These are phyloP conservation scores for Lingula anatina DNA, from an alignment of 2,888 invertebrate genomes.

Conservation along the genomic window DNA sequence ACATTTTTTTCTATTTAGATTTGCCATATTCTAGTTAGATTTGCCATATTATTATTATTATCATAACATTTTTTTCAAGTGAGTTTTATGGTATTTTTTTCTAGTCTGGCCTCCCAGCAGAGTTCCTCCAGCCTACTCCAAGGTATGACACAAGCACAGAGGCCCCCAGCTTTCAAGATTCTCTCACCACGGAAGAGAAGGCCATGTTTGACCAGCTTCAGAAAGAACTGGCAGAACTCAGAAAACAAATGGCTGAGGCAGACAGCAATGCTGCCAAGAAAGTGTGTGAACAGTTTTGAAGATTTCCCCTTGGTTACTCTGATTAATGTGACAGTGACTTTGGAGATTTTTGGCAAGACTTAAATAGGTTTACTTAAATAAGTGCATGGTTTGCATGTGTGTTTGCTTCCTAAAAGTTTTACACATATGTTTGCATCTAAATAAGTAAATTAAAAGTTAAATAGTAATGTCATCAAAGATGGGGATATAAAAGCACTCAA, in stretches of 20 bases:
- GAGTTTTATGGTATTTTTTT: neutral
- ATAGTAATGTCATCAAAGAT: no score
- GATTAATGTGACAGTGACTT: no score
- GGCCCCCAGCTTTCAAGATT: conserved; percentile 20
- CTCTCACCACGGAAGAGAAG: conserved; percentile 43
- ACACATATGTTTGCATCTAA: no score
- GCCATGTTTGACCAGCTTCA: conserved; percentile 46
- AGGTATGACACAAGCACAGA: neutral
- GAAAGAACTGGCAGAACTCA: conserved; percentile 32
- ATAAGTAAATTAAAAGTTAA: no score
- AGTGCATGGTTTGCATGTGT: no score
- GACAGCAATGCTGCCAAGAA: neutral
- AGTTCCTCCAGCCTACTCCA: neutral
- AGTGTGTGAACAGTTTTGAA: neutral
- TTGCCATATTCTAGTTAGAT: no score
- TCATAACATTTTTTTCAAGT: neutral
- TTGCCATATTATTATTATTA: no score
- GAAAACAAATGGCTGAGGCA: conserved; percentile 1
- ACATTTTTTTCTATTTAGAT: no score
- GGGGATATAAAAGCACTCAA: no score
- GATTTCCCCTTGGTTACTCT: neutral
- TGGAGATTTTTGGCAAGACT: no score
- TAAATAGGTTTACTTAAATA: no score
- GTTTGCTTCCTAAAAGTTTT: no score
- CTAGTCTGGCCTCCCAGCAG: neutral